phyloP scores from a whole-genome alignment of 2,888 invertebrate species.

The Polymixis lichenea region DNA sequence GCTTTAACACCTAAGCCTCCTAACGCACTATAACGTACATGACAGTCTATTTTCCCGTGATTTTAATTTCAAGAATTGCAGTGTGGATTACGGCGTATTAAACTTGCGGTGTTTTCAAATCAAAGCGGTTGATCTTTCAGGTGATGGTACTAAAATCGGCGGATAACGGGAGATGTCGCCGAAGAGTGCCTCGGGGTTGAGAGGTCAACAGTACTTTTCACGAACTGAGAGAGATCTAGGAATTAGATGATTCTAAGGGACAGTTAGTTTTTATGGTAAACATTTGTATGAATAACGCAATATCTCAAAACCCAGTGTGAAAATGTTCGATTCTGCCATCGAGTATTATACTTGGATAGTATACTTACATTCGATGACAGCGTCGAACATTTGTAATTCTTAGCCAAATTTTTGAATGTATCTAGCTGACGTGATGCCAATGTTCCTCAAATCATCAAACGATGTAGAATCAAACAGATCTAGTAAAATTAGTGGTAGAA shows the following conservation, averaged over 20 bases:
- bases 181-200: background rate
- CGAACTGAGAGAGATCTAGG: background rate
- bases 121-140: conserved; percentile 75
- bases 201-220: background rate
- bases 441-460: background rate
- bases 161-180: conserved; percentile 55
- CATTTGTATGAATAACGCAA: background rate
- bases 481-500: too few relatives aligned
- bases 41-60: conserved; percentile 30
- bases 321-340: background rate
- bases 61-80: conserved; percentile 46
- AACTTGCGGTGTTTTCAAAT: conserved; percentile 86
- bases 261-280: background rate
- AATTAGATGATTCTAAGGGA: background rate
- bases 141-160: conserved; percentile 56
- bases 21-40: conserved; percentile 3
- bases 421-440: background rate
- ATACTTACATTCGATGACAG: background rate
- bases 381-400: background rate
- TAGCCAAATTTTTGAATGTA: background rate
- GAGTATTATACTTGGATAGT: background rate
- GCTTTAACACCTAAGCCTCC: background rate
- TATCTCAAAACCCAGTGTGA: background rate
- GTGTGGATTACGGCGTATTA: conserved; percentile 57
- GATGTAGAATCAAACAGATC: background rate